A percentile compares a stretch with the other conserved stretches of the same genome.
phyloP scores from a whole-genome alignment of 92 coral and sea anemone species.

The Siderastrea siderea region DNA sequence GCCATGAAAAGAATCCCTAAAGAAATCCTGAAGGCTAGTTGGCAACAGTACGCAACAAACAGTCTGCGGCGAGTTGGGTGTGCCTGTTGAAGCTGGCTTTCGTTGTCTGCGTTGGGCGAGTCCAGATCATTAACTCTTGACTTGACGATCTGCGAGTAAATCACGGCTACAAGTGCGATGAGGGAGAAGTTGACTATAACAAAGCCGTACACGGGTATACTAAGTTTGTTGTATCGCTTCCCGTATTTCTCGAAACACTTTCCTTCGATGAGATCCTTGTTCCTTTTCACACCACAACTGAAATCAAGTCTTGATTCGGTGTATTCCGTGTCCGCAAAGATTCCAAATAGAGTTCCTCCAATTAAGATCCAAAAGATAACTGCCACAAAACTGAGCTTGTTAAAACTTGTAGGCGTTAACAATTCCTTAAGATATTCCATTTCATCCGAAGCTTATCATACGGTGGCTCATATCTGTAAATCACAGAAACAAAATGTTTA shows the following conservation, averaged over 20 bases:
- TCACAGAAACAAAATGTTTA: too few relatives aligned
- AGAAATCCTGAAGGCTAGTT: not conserved
- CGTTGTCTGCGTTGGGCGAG: not conserved
- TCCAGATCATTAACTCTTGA: not conserved
- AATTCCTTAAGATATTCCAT: not conserved
- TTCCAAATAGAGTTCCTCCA: not conserved
- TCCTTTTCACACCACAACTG: not conserved
- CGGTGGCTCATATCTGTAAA: too few relatives aligned
- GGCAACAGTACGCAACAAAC: conserved; percentile 17
- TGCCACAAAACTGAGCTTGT: not conserved
- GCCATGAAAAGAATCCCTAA: not conserved
- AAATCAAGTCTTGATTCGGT: conserved; percentile 5
- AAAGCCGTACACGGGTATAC: conserved; percentile 11
- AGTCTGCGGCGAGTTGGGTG: not conserved
- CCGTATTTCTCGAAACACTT: conserved; percentile 18
- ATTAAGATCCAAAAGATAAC: not conserved
- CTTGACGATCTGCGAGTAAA: conserved; percentile 6
- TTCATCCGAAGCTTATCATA: too few relatives aligned
- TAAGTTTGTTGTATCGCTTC: too few relatives aligned
- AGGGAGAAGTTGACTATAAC: conserved; percentile 10
- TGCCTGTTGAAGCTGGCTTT: not conserved
- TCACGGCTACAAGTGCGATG: not conserved
- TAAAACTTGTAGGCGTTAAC: not conserved
- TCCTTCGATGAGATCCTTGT: not conserved
- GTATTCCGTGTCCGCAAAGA: not conserved